Conservation (phyloP, 1,140 invertebrate genomes). For the Atta texana region DNA sequence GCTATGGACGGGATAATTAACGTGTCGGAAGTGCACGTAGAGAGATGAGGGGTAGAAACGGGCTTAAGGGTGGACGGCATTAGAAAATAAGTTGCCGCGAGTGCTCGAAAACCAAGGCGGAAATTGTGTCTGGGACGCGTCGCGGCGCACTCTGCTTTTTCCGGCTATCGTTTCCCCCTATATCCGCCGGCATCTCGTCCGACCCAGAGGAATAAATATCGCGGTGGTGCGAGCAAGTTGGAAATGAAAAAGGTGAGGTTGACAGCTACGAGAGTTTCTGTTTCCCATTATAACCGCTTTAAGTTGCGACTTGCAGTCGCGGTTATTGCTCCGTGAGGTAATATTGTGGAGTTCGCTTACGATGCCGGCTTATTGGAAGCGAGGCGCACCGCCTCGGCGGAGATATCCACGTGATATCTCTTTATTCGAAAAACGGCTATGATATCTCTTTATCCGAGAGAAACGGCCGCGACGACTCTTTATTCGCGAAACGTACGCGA, state of each 20-base stretch:
- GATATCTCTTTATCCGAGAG: slow-evolving; percentile 55
- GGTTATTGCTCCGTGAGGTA: slow-evolving; percentile 60
- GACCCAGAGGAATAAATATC: slow-evolving; percentile 52
- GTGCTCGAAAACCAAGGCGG: slow-evolving; percentile 48
- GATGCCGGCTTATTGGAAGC: slow-evolving; percentile 55
- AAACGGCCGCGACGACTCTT: slow-evolving; percentile 56
- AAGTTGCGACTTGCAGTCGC: slow-evolving; percentile 55
- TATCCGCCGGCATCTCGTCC: slow-evolving; percentile 28
- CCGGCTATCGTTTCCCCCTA: slow-evolving; percentile 37
- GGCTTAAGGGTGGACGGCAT: slow-evolving; percentile 47
- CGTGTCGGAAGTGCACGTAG: slow-evolving; percentile 34
- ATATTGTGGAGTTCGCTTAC: slow-evolving; percentile 55
- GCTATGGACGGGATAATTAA: slow-evolving; percentile 44
- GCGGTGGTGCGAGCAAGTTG: slow-evolving; percentile 37
- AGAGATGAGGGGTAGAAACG: neutral
- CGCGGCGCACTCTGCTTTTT: slow-evolving; percentile 39
- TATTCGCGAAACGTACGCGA: slow-evolving; percentile 51
- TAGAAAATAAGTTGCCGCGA: slow-evolving; percentile 57
- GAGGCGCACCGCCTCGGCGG: slow-evolving; percentile 20
- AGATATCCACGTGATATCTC: slow-evolving; percentile 46
- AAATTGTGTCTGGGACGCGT: slow-evolving; percentile 51
- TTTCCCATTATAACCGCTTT: slow-evolving; percentile 58
- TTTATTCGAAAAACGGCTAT: slow-evolving; percentile 58
- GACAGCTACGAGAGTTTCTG: slow-evolving; percentile 63
- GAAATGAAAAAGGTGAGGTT: slow-evolving; percentile 61